Evolutionary conservation across 2,113 vertebrate species (phyloP), one percentile per base, ranked within the genome.

Genomic region (Chitala chitala): DNA sequence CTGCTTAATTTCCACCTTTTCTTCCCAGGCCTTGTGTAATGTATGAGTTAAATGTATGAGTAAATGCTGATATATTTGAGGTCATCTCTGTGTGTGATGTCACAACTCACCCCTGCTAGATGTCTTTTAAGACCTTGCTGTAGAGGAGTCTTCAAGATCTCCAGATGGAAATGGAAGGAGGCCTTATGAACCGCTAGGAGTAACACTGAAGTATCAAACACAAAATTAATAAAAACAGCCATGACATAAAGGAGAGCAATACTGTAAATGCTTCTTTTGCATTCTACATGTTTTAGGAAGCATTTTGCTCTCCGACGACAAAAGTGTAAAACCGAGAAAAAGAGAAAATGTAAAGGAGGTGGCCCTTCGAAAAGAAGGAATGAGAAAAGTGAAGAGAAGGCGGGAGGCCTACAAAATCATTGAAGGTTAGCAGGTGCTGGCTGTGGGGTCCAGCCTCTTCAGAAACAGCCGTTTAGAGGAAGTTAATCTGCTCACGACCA

Each of bases 1-100:
- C 77, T 82, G 72, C 79, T 81, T 33, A 31, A 53, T 8, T 66
- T 17, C 24, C 9, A 13, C 31, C 38, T 40, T n/a, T 33, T 58
- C 71, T 50, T 66, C 61, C 68, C 55, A 7, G 48, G n/a, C 59
- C 10, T 63, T 61, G 53, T 24, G 46, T 17, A 26, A 24, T 59
- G 51, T 66, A 40, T 72, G 53, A 40, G 6, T 71, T 66, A 31
- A 15, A 9, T 48, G 9, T 13, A 7, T 48, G 5, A 48, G 9
- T 48, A 48, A 48, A 48, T 48, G 9, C 46, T 48, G 46, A 9
- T 48, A 48, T 7, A 48, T 51, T 2, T 8, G n/a, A n/a, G n/a
- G n/a, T n/a, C n/a, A n/a, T n/a, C n/a, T n/a, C n/a, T n/a, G n/a
- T n/a, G n/a, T n/a, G n/a, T n/a, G 20, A 20, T 51, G 12, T 51